Conservation (phyloP, 2,888 invertebrate species). For the Encarsia formosa region DNA sequence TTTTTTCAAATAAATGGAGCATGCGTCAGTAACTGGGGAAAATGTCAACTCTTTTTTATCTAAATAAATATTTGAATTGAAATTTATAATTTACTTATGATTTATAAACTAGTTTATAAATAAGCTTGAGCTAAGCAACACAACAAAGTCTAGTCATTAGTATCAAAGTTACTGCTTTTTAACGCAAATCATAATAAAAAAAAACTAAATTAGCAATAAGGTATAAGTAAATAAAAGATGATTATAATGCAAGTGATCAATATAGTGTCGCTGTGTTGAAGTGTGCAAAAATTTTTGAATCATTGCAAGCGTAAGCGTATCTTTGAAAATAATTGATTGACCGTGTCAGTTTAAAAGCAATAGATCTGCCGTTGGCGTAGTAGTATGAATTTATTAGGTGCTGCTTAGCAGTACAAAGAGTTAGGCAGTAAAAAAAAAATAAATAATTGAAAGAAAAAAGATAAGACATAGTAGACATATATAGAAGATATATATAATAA, state of each 20-base stretch:
- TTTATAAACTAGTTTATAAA: neutral
- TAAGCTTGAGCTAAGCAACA: neutral
- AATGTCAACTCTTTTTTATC: conserved; percentile 4
- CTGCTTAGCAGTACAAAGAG: too few relatives aligned
- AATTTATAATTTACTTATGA: conserved; percentile 6
- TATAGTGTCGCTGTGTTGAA: too few relatives aligned
- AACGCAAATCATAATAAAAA: neutral
- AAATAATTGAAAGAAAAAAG: neutral
- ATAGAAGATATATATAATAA: neutral
- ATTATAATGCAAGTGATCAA: too few relatives aligned
- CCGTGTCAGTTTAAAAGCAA: too few relatives aligned
- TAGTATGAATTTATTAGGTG: too few relatives aligned
- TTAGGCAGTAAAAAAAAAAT: too few relatives aligned
- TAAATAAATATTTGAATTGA: conserved; percentile 4
- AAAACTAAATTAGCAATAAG: neutral
- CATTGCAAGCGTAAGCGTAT: too few relatives aligned
- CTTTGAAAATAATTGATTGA: too few relatives aligned
- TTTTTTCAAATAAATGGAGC: conserved; percentile 22
- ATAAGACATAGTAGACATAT: neutral
- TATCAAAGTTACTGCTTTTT: too few relatives aligned
- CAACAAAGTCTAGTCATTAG: too few relatives aligned
- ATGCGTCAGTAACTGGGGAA: conserved; percentile 26
- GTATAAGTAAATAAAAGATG: too few relatives aligned
- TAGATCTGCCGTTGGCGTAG: neutral
- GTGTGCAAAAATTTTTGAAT: too few relatives aligned